Evolutionary conservation across 64 coral and sea anemone species (phyloP), one percentile per base, ranked within the genome.

Genomic region (Montipora efflorescens): DNA sequence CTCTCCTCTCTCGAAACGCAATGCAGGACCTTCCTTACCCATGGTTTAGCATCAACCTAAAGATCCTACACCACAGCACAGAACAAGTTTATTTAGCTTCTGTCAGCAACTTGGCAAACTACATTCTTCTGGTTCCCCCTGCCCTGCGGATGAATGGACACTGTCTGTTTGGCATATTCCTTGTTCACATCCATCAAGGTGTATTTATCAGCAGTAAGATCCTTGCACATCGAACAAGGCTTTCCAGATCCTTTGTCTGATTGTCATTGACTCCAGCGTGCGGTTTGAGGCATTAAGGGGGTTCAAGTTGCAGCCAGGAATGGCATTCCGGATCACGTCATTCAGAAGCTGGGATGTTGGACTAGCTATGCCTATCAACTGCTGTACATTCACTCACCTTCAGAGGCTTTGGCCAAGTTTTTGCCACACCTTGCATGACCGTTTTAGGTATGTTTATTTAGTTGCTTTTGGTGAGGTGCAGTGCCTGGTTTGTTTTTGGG

Each of bases 161-260:
- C 52, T 55, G 5, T 55, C 25, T 28, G 52, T 55, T 9, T 55
- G 52, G 6, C 52, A 55, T 2, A 5, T 55, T 5, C 6, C 9
- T 55, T 7, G 52, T 9, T 9, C 5, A 55, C 9, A 55, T 55
- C 44, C 4, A 82, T 91, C 19, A 81, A 74, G 12, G 87, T 89
- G 9, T 90, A 78, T 61, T 52, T 90, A 0, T 76, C 88, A 13
- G 88, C 88, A 1, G 88, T 90, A 0, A 43, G 78, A 0, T 43
- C 90, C 1, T 47, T 83, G 4, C 78, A 91, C 7, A 75, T 91
- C n/a, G 62, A 82, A 11, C 48, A 19, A 4, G 90, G 90, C 2
- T 59, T 83, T 43, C 6, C 61, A n/a, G 90, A 92, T 28, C 79
- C 90, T 20, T 67, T 75, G 0, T 0, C 0, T 2, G 22, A 92